Conservation (phyloP, 35 echinoderm and acorn worm genomes). For the Heliocidaris tuberculata region DNA sequence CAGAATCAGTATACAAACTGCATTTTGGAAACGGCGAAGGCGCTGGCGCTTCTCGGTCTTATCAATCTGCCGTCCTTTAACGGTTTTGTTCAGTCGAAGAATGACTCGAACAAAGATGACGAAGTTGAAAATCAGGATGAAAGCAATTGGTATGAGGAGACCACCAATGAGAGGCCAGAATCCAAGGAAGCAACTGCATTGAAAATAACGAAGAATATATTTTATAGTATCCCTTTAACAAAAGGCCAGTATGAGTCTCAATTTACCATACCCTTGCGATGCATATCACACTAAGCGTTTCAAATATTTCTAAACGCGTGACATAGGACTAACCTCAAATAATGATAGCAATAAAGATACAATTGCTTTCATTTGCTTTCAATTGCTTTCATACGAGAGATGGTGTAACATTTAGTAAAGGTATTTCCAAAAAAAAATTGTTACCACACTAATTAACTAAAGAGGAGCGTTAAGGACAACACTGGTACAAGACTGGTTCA, state of each 20-base stretch:
- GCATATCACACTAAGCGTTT: background rate
- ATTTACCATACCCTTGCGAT: background rate
- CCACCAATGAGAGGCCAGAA: conserved; percentile 48
- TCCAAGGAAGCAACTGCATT: conserved; percentile 20
- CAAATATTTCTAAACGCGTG: too few relatives aligned
- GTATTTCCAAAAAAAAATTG: too few relatives aligned
- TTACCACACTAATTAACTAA: too few relatives aligned
- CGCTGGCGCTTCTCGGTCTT: conserved; percentile 16
- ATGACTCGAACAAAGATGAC: conserved; percentile 44
- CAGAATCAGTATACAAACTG: conserved; percentile 41
- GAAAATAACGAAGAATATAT: background rate
- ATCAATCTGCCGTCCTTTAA: background rate
- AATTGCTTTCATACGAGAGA: too few relatives aligned
- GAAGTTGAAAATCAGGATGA: conserved; percentile 48
- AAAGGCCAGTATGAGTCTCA: background rate
- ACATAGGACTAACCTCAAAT: too few relatives aligned
- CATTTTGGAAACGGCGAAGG: conserved; percentile 33
- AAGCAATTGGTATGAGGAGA: conserved; percentile 27
- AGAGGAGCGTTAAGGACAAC: too few relatives aligned
- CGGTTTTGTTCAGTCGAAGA: background rate
- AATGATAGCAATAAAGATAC: too few relatives aligned
- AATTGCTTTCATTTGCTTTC: too few relatives aligned
- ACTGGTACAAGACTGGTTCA: too few relatives aligned
- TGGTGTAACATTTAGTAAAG: too few relatives aligned
- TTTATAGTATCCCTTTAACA: background rate